Evolutionary conservation across 2,888 invertebrate species (phyloP).

Genomic region (Campoletis raptor): DNA sequence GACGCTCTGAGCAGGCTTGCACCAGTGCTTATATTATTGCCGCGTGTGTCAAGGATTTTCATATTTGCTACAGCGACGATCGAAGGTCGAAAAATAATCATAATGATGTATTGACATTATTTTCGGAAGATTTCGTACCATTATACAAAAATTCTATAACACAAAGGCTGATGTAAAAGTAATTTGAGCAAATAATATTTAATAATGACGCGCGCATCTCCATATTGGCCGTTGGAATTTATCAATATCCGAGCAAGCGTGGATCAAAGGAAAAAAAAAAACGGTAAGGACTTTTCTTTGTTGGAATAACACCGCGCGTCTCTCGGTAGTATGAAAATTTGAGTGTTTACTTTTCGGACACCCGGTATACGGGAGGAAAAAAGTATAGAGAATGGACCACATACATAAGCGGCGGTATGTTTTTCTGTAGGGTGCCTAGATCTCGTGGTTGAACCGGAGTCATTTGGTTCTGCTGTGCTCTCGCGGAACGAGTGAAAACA

Average conservation of each 20-base stretch:
- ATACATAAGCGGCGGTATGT: not conserved
- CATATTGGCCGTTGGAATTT: too few species aligned
- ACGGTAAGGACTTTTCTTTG: not conserved
- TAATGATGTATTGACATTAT: not conserved
- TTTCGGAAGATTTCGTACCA: not conserved
- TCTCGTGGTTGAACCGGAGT: constrained; percentile 7
- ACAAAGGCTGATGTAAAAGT: too few species aligned
- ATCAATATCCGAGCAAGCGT: not conserved
- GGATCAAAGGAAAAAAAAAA: not conserved
- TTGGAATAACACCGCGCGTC: not conserved
- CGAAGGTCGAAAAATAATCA: not conserved
- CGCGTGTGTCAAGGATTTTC: not conserved
- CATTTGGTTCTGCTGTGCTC: not conserved
- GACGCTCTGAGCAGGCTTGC: not conserved
- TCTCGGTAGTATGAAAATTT: not conserved
- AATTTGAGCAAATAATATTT: too few species aligned
- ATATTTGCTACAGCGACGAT: not conserved
- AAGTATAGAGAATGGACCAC: not conserved
- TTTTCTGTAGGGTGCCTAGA: constrained; percentile 7
- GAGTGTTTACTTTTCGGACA: not conserved
- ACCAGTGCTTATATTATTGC: not conserved
- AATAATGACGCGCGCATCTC: too few species aligned
- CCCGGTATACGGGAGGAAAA: not conserved
- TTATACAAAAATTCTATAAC: too few species aligned
- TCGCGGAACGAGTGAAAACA: constrained; percentile 56